phyloP scores from a whole-genome alignment of 1,140 invertebrate species.

The Cherax destructor region DNA sequence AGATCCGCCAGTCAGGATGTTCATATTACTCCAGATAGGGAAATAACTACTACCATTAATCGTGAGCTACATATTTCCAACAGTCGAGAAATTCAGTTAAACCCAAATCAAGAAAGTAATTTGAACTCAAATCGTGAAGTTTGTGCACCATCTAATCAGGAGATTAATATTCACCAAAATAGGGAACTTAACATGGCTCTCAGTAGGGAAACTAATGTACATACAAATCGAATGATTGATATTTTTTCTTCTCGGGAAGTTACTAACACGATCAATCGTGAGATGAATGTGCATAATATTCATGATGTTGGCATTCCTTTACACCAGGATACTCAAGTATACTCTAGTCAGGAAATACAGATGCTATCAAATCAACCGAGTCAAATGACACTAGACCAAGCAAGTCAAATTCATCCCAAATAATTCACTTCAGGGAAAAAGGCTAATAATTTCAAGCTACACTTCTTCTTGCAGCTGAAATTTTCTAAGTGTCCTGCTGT shows the following conservation, averaged over 20 bases:
- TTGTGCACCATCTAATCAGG: neutral
- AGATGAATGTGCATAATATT: neutral
- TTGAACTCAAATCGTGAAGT: neutral
- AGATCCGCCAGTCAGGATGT: neutral
- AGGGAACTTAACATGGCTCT: neutral
- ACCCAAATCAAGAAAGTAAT: neutral
- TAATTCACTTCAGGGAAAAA: neutral
- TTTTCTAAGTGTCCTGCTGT: neutral
- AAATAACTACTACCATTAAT: neutral
- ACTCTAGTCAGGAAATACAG: conserved; percentile 31
- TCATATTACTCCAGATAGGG: neutral
- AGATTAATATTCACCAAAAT: neutral
- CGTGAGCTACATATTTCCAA: neutral
- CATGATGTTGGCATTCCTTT: conserved; percentile 3
- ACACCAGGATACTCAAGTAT: neutral
- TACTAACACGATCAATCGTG: neutral
- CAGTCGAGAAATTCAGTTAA: neutral
- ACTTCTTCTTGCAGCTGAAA: neutral
- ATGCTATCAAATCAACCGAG: neutral
- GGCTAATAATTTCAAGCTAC: neutral
- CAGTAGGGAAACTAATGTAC: neutral
- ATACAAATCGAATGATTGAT: neutral
- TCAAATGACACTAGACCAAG: conserved; percentile 17
- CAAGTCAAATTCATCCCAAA: neutral
- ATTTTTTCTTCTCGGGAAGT: neutral